Conservation (phyloP, 2,888 invertebrate species). For the Cheilosia vernalis region DNA sequence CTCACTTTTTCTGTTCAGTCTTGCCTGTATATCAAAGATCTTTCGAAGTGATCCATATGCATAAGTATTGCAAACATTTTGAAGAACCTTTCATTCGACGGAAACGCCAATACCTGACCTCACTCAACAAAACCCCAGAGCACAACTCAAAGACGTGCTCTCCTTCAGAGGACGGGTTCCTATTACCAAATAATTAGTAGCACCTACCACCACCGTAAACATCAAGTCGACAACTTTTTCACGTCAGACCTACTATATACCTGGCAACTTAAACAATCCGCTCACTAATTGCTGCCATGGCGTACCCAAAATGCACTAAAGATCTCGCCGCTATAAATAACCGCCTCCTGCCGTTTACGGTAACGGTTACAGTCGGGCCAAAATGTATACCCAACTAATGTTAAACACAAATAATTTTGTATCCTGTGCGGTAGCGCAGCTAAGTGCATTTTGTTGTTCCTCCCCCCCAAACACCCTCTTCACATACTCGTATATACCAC, state of each 20-base stretch:
- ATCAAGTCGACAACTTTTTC: slow-evolving; percentile 1
- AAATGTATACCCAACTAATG: slow-evolving; percentile 58
- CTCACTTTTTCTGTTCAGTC: too few relatives aligned
- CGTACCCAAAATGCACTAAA: slow-evolving; percentile 66
- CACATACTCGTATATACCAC: too few relatives aligned
- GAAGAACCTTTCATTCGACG: too few relatives aligned
- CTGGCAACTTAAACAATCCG: slow-evolving; percentile 40
- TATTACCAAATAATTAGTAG: neutral
- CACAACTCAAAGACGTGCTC: too few relatives aligned
- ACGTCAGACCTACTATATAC: neutral
- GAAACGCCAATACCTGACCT: too few relatives aligned
- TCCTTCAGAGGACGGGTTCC: too few relatives aligned
- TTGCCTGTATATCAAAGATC: too few relatives aligned
- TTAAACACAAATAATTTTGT: slow-evolving; percentile 74
- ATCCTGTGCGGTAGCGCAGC: slow-evolving; percentile 56
- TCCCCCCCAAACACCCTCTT: neutral
- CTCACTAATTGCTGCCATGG: slow-evolving; percentile 64
- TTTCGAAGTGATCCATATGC: too few relatives aligned
- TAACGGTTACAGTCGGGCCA: slow-evolving; percentile 63
- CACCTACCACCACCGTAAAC: neutral
- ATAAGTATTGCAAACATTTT: too few relatives aligned
- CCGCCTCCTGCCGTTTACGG: slow-evolving; percentile 72
- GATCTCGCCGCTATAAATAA: slow-evolving; percentile 71
- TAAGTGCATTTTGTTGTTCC: slow-evolving; percentile 74
- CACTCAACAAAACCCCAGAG: too few relatives aligned